Percentiles rank a stretch among this genome's conserved stretches.
Conservation (phyloP, 2,113 vertebrate genomes). For the Camelus dromedarius region DNA sequence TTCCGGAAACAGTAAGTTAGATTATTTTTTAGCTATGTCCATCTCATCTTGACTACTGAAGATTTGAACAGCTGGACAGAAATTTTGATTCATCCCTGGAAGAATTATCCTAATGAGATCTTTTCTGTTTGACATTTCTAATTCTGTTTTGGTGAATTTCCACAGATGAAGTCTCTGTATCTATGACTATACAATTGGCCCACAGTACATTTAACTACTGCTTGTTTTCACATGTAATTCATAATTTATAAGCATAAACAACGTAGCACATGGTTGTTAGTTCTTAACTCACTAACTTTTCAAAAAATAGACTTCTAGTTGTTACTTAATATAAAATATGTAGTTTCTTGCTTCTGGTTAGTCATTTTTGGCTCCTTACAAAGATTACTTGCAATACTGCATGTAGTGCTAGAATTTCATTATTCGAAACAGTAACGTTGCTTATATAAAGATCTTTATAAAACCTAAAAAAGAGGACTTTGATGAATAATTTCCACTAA, state of each 20-base stretch:
- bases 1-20: slow-evolving; percentile 6
- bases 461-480: slow-evolving; percentile 32
- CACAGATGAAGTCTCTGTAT: slow-evolving; percentile 66
- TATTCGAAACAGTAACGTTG: slow-evolving; percentile 15
- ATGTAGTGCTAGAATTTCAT: slow-evolving; percentile 47
- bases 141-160: slow-evolving; percentile 66
- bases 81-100: slow-evolving; percentile 64
- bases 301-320: neutral
- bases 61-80: slow-evolving; percentile 46
- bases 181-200: slow-evolving; percentile 38
- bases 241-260: slow-evolving; percentile 59
- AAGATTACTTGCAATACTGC: slow-evolving; percentile 39
- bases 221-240: slow-evolving; percentile 51
- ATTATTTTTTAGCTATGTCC: neutral
- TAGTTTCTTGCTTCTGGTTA: slow-evolving; percentile 6
- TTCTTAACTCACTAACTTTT: slow-evolving; percentile 67
- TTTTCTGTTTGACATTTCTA: slow-evolving; percentile 72
- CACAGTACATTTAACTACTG: slow-evolving; percentile 53
- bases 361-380: slow-evolving; percentile 36
- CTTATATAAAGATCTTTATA: neutral
- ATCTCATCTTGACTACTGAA: slow-evolving; percentile 29
- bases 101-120: slow-evolving; percentile 74
- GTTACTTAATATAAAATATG: slow-evolving; percentile 29
- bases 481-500: neutral
- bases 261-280: neutral